phyloP scores from a whole-genome alignment of 2,888 invertebrate genomes.

The Microplitis manilae region DNA sequence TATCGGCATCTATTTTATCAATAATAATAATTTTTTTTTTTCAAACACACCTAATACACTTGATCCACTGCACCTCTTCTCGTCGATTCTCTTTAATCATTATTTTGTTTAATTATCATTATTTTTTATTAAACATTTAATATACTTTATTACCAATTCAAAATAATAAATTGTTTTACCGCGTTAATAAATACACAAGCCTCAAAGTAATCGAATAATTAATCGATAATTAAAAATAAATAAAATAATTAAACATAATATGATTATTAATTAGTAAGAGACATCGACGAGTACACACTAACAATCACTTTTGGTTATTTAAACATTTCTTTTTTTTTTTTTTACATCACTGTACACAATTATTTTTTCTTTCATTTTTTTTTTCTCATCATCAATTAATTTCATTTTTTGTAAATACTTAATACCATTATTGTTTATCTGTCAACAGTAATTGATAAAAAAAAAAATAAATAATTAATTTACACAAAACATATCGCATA shows the following conservation, averaged over 20 bases:
- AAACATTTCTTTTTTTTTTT: slow-evolving; percentile 28
- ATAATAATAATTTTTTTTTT: slow-evolving; percentile 36
- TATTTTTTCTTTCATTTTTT: slow-evolving; percentile 42
- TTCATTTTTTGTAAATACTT: slow-evolving; percentile 3
- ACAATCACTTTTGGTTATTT: slow-evolving; percentile 33
- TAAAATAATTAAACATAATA: slow-evolving; percentile 12
- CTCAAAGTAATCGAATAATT: neutral
- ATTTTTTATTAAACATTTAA: neutral
- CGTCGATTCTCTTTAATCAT: slow-evolving; percentile 56
- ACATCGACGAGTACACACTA: slow-evolving; percentile 40
- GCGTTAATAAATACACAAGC: neutral
- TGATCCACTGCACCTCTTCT: slow-evolving; percentile 69
- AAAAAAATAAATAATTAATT: slow-evolving; percentile 12
- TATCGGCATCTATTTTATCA: slow-evolving; percentile 69
- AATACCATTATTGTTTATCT: neutral
- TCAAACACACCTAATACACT: slow-evolving; percentile 68
- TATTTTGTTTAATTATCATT: slow-evolving; percentile 41
- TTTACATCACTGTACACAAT: slow-evolving; percentile 70
- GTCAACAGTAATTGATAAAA: neutral
- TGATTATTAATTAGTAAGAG: slow-evolving; percentile 30
- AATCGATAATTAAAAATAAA: neutral
- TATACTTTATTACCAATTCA: neutral
- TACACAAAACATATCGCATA: slow-evolving; percentile 35
- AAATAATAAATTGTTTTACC: neutral
- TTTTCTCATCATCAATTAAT: neutral